Base-by-base conservation (phyloP, 2,888 invertebrate species). In the Ceratothoa steindachneri region DNA sequence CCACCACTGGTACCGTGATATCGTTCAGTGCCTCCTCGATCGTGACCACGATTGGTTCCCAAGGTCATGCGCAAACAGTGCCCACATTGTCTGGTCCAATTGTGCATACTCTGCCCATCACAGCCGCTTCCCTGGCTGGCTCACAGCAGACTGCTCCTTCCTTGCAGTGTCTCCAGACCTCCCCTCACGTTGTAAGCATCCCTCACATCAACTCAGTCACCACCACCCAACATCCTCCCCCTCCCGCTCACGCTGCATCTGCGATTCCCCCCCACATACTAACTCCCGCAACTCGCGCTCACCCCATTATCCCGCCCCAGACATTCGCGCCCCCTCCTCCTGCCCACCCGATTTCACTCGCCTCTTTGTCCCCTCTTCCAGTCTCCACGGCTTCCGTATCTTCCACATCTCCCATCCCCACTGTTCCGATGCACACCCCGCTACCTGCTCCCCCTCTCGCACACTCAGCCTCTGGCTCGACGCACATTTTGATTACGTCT, bases 341-440 rank as follows among this genome's bases (percentile, higher is more conserved):
- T 30, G 41, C 51, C 27, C 41, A 22, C 22, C 67, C 60, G 9
- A 5, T 60, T 12, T n/a, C 67, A 9, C 27, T 5, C 19, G 19
- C 60, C 31, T 29, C 65, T 53, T 7, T 24, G 41, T 67, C 52
- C 30, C 15, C 66, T 19, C 29, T 71, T 2, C 73, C 70, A 31
- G 52, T 66, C 19, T 27, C 30, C 9, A 65, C 69, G 22, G 30
- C 69, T 15, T 28, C 66, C 41, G 9, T 30, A 31, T 1, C 30
- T 41, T 65, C 72, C 12, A 9, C 70, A 15, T 27, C 78, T 75
- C 60, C 73, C 75, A 24, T 78, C 70, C 72, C 80, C 68, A 28
- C 71, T 31, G 24, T 31, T 29, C 22, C 51, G 51, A 29, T 19
- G 28, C 22, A 60, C 66, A 30, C n/a, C 30, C 30, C 51, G 28